Evolutionary conservation across 1,140 invertebrate genomes (phyloP), one percentile per base, ranked within the genome.

Genomic region (Contarinia nasturtii): DNA sequence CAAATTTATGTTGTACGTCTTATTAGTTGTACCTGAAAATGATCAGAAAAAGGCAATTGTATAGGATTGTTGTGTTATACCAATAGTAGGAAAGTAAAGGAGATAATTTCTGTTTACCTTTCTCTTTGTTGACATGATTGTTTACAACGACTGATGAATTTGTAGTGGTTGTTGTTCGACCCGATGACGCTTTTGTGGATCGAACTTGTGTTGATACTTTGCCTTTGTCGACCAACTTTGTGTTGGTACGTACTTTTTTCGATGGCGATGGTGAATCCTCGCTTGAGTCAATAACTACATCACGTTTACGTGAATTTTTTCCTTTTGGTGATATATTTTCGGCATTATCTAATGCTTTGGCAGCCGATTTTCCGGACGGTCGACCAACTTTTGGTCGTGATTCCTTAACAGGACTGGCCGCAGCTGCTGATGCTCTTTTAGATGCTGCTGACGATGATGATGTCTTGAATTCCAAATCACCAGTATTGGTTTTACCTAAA

Each of bases 1-100:
- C 43, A 64, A 59, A 50, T 64, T 64, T 3, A 63, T 60, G 40
- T 64, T 58, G 47, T 61, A 61, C 0, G 59, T 64, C 48, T 64
- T 64, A 2, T 27, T 21, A 15, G 18, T 44, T n/a, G n/a, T n/a
- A n/a, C n/a, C n/a, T n/a, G n/a, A n/a, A n/a, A n/a, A n/a, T n/a
- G n/a, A n/a, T n/a, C n/a, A n/a, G n/a, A n/a, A n/a, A n/a, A n/a
- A n/a, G n/a, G n/a, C n/a, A n/a, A n/a, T n/a, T n/a, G n/a, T n/a
- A n/a, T n/a, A n/a, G n/a, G n/a, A n/a, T n/a, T n/a, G n/a, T n/a
- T n/a, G n/a, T n/a, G n/a, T n/a, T n/a, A n/a, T n/a, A n/a, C n/a
- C n/a, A n/a, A n/a, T n/a, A n/a, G n/a, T n/a, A n/a, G n/a, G n/a
- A n/a, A n/a, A n/a, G 33, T 34, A 14, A 14, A 34, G 38, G 38